Evolutionary conservation across 2,113 vertebrate genomes (phyloP), one percentile per base, ranked within the genome.

Genomic region (Phylloscopus trochiloides): DNA sequence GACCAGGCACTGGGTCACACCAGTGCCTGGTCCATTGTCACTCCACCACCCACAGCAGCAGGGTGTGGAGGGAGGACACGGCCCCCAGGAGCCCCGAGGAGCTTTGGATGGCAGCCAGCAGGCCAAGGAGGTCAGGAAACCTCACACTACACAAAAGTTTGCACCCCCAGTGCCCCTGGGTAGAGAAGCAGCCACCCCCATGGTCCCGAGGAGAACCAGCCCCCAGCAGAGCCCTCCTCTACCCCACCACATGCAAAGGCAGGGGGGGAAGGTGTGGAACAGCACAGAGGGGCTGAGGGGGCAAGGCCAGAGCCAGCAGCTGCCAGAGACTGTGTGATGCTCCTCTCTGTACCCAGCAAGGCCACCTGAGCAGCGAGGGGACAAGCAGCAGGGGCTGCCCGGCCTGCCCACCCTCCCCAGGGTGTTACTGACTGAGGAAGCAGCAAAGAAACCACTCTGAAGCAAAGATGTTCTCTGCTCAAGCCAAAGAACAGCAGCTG

Each of bases 1-100:
- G 50, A 40, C 63, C 14, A 0, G 0, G 0, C 34, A 34, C 34
- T 34, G 34, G 34, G 34, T 34, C 34, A 34, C 34, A 34, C 34
- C 34, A 34, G 34, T 34, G 34, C 34, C 34, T 34, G 34, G 34
- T 34, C 34, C 34, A 34, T 34, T 34, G 34, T 34, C 34, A 34
- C 34, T 34, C 34, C 34, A 34, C 34, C 34, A 34, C 34, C 34
- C 34, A 32, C 10, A 1, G 36, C 19, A 22, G 16, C 2, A 1
- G 0, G 43, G 25, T 14, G 24, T 48, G 0, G 18, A 31, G 47
- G 54, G 38, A 38, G 58, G 34, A 61, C 34, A 18, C 16, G 3
- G 58, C 58, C 59, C 58, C 11, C 38, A 14, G 36, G 26, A 62
- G 38, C 61, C 38, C 52, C 2, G 0, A 14, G 52, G 34, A 71